These are phyloP conservation scores for Bagarius yarrelli DNA, from an alignment of 2,113 vertebrate genomes.

Conservation along the genomic window DNA sequence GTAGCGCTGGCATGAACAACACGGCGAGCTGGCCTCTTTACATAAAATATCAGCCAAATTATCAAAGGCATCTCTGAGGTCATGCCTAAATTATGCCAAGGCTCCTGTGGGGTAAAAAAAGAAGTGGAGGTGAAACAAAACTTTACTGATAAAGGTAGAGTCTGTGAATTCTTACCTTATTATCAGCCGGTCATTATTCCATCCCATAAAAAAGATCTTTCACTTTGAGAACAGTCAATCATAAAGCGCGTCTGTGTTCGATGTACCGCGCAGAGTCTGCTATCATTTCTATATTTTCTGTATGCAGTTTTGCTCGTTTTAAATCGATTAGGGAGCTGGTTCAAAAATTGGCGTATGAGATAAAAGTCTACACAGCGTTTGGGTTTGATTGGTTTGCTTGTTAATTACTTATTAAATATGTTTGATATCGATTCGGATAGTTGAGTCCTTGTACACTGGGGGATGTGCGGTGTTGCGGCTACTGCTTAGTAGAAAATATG, in stretches of 20 bases:
- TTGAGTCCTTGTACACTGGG: neutral
- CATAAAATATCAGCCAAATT: conserved; percentile 34
- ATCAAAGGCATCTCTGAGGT: conserved; percentile 49
- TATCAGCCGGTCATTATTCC: neutral
- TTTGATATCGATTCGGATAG: neutral
- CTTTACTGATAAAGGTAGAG: neutral
- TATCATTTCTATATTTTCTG: neutral
- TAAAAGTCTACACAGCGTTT: neutral
- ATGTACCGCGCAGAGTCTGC: neutral
- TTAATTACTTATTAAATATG: conserved; percentile 3
- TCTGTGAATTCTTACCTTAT: conserved; percentile 4
- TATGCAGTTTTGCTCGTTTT: neutral
- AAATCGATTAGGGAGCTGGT: neutral
- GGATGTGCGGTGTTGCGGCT: no score
- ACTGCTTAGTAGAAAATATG: neutral
- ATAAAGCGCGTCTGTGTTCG: neutral
- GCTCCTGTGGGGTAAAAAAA: neutral
- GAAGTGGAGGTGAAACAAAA: neutral
- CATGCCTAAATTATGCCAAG: conserved; percentile 30
- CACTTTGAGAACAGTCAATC: conserved; percentile 20
- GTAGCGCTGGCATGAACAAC: conserved; percentile 17
- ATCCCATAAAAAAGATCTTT: conserved; percentile 18
- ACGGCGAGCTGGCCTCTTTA: conserved; percentile 27
- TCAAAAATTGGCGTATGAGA: neutral
- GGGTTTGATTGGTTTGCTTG: neutral